A percentile compares a stretch with the other conserved stretches of the same genome.
Conservation (phyloP, 2,797 vertebrate genomes). For the Peromyscus eremicus region DNA sequence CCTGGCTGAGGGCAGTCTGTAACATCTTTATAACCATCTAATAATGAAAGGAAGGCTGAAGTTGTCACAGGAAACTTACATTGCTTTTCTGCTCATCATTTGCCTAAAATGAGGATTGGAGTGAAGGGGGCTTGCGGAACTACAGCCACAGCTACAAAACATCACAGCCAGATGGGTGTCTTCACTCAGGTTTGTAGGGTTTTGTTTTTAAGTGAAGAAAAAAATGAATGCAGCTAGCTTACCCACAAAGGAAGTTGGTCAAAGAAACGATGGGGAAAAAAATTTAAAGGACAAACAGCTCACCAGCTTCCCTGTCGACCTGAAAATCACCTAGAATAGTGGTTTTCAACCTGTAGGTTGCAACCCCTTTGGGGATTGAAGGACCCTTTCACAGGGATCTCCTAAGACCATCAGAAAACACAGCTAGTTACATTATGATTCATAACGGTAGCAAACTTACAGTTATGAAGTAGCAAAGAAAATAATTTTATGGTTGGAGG, state of each 20-base stretch:
- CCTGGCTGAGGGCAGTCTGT: background rate
- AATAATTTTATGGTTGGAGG: background rate
- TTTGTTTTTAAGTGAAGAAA: background rate
- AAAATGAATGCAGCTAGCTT: background rate
- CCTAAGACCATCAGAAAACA: background rate
- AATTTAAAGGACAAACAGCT: background rate
- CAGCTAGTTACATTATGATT: background rate
- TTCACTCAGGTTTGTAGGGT: background rate
- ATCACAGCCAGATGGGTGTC: background rate
- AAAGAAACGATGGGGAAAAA: background rate
- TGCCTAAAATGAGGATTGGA: background rate
- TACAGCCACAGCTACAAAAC: background rate
- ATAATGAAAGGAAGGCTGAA: slow-evolving; percentile 7
- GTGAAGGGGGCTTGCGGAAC: accelerated
- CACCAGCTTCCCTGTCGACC: background rate
- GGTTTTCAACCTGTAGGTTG: background rate
- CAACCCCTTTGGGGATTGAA: background rate
- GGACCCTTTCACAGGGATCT: background rate
- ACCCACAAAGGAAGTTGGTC: background rate
- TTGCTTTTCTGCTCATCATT: background rate
- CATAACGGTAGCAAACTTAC: background rate
- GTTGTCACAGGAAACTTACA: background rate
- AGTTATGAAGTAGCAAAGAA: background rate
- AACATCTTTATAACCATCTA: slow-evolving; percentile 22
- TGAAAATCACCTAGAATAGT: slow-evolving; percentile 51